Evolutionary conservation across 1,140 invertebrate species (phyloP).

Genomic region (Limonius californicus): DNA sequence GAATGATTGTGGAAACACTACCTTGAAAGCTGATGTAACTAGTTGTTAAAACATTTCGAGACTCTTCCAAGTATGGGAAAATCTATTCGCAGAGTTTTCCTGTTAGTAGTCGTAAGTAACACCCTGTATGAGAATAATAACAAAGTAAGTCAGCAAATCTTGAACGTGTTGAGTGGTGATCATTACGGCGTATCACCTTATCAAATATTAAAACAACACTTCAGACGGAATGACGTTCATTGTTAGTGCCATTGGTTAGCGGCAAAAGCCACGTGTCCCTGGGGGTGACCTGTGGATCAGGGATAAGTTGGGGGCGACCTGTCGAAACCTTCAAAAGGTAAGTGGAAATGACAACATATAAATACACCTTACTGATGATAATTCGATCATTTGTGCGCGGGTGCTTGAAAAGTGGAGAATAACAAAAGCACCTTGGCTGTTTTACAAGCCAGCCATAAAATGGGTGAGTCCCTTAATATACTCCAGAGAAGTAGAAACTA

Average conservation of each 20-base stretch:
- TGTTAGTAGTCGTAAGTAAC: too few species aligned
- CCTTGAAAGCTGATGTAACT: too few species aligned
- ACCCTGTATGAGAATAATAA: not conserved
- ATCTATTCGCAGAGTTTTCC: too few species aligned
- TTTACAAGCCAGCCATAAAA: too few species aligned
- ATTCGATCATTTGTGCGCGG: not conserved
- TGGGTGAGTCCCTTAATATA: not conserved
- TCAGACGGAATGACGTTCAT: not conserved
- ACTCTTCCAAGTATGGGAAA: too few species aligned
- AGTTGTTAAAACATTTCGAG: too few species aligned
- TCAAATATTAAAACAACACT: slow-evolving; percentile 12
- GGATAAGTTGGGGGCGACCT: not conserved
- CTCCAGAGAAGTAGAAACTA: too few species aligned
- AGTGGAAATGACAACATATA: slow-evolving; percentile 3
- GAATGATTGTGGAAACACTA: too few species aligned
- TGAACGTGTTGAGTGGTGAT: not conserved
- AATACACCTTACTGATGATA: slow-evolving; percentile 3
- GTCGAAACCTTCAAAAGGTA: not conserved
- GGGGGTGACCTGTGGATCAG: not conserved
- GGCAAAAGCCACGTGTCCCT: slow-evolving; percentile 6
- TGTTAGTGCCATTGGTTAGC: not conserved
- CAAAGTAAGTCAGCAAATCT: not conserved
- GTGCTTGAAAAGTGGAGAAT: not conserved
- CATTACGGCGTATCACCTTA: not conserved
- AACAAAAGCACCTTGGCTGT: too few species aligned